Base-by-base conservation (phyloP, 2,888 invertebrate species). In the Chloroclysta siterata region DNA sequence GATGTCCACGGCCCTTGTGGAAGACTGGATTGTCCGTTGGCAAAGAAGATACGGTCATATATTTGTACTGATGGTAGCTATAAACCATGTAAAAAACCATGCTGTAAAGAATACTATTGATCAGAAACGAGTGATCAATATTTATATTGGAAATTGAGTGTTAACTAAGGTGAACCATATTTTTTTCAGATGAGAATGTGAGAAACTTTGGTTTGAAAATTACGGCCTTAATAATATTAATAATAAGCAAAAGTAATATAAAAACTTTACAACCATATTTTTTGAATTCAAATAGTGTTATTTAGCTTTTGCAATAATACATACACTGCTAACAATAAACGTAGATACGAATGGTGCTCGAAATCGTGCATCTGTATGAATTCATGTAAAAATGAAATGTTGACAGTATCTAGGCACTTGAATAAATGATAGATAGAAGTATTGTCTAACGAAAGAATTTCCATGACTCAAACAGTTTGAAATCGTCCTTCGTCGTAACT, bases 1-100 rank as follows among this genome's bases (percentile, higher is more conserved):
- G 93, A 93, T 72, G 82, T 93, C 0, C 93, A 93, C 63, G 93
- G 93, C 1, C 93, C 93, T 0, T 93, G 93, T 66, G 93, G 93
- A 11, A 84, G 92, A 70, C 66, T 93, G 14, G 92, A 93, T 68
- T 93, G 93, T 80, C 90, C 92, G 0, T 78, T 93, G 28, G 93
- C 93, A 0, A 92, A 91, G 66, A 91, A 89, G 74, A 75, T 92
- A 17, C 80, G 93, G 1, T 44, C 79, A 0, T 91, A 81, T 60
- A 73, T 93, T 8, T 90, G 90, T 54, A 75, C 77, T 15, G 91
- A 93, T 68, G 93, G 93, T 7, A 81, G 77, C 44, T 93, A 90
- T 58, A 92, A 91, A 50, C 81, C 91, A 6, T 93, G 93, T 60
- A 85, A 80, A 51, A 93, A 91, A 63, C 92, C 93, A 2, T 93